phyloP scores from a whole-genome alignment of 2,797 vertebrate species.

The Halcyon leucocephala region DNA sequence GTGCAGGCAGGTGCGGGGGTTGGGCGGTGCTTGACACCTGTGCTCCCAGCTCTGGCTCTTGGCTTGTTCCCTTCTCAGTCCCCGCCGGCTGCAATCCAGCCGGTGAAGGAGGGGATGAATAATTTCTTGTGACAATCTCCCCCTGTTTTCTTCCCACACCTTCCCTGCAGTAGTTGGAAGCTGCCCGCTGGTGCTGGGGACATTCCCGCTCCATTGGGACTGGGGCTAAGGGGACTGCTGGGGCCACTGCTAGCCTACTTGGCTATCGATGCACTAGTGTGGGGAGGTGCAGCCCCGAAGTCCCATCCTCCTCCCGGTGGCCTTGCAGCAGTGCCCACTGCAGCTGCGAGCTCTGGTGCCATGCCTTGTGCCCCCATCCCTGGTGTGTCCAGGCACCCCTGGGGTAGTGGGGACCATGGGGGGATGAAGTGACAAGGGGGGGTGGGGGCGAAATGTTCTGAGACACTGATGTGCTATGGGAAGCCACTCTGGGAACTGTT shows the following conservation, averaged over 20 bases:
- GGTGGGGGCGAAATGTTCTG: fast-evolving
- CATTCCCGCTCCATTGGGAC: fast-evolving
- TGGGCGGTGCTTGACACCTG: not conserved
- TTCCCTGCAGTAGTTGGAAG: not conserved
- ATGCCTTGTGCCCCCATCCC: fast-evolving
- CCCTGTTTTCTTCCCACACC: no score
- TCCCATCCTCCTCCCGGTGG: not conserved
- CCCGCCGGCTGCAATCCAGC: not conserved
- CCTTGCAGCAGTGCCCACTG: no score
- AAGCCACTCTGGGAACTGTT: not conserved
- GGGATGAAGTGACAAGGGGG: no score
- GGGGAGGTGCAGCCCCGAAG: not conserved
- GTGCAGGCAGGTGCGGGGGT: not conserved
- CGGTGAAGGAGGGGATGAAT: fast-evolving
- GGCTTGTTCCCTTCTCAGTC: not conserved
- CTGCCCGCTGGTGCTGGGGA: not conserved
- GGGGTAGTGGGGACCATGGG: not conserved
- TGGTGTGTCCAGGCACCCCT: no score
- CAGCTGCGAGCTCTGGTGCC: not conserved
- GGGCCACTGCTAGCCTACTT: not conserved
- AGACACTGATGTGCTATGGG: fast-evolving
- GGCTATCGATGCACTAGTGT: fast-evolving
- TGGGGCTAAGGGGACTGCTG: fast-evolving
- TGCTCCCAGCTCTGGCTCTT: not conserved
- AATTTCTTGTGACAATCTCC: not conserved